Conservation (phyloP, 2,113 vertebrate genomes). For the Hippolais icterina region DNA sequence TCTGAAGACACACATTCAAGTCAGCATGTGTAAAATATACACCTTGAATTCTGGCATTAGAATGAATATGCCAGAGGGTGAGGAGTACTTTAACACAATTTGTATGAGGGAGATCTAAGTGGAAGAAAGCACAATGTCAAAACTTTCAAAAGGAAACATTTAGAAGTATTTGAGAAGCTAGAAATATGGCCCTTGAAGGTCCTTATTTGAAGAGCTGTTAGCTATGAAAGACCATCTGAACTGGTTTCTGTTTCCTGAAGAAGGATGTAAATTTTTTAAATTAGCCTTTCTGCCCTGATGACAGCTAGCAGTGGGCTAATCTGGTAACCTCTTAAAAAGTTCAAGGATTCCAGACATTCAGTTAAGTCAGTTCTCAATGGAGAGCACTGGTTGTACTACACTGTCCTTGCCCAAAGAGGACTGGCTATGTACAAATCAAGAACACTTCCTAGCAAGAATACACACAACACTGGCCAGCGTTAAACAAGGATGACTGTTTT, state of each 20-base stretch:
- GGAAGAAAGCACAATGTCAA: not conserved
- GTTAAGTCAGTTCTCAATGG: not conserved
- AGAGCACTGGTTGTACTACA: not conserved
- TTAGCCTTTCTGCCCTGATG: not conserved
- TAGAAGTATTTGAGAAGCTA: not conserved
- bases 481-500: not conserved
- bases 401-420: not conserved
- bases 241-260: not conserved
- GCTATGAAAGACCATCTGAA: not conserved
- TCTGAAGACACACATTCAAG: not conserved
- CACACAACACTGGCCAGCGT: not conserved
- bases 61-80: not conserved
- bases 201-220: not conserved
- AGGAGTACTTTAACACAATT: not conserved
- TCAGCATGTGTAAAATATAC: not conserved
- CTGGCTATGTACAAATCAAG: not conserved
- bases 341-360: not conserved
- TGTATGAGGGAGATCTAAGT: not conserved
- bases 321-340: not conserved
- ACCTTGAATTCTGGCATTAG: not conserved
- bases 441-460: not conserved
- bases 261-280: not conserved
- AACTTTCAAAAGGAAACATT: not conserved
- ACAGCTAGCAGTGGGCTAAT: not conserved
- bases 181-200: not conserved